Percentiles rank a stretch among this genome's conserved stretches.
Conservation (phyloP, 1,140 invertebrate genomes). For the Meteorus sp. region DNA sequence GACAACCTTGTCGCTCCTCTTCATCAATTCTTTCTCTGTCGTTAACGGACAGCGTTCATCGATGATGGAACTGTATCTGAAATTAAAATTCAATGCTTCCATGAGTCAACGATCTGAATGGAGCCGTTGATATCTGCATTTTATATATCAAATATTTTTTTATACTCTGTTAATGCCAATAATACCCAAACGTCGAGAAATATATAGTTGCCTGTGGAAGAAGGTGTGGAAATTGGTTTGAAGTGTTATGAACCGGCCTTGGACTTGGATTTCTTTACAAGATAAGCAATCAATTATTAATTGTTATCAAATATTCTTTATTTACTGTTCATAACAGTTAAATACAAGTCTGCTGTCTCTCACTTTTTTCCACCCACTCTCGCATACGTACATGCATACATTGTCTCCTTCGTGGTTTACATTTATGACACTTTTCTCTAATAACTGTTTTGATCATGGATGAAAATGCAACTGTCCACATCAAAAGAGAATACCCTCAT, state of each 20-base stretch:
- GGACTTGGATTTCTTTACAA: conserved; percentile 20
- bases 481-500: too few relatives aligned
- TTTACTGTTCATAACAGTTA: conserved; percentile 4
- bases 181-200: neutral
- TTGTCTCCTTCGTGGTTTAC: conserved; percentile 7
- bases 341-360: conserved; percentile 8
- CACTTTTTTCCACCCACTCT: conserved; percentile 18
- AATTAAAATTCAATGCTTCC: conserved; percentile 44
- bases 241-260: neutral
- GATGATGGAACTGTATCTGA: conserved; percentile 54
- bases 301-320: neutral
- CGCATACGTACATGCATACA: conserved; percentile 25
- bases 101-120: conserved; percentile 11
- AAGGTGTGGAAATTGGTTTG: neutral
- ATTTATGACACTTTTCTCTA: conserved; percentile 21
- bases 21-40: conserved; percentile 46
- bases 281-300: neutral
- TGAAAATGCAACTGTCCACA: too few relatives aligned
- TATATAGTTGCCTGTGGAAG: neutral
- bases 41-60: too few relatives aligned
- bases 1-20: conserved; percentile 33
- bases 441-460: neutral
- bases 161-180: neutral
- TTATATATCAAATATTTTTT: too few relatives aligned
- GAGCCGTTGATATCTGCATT: neutral